Base-by-base conservation (phyloP, 2,797 vertebrate genomes). In the Gadopsis bispinosus region DNA sequence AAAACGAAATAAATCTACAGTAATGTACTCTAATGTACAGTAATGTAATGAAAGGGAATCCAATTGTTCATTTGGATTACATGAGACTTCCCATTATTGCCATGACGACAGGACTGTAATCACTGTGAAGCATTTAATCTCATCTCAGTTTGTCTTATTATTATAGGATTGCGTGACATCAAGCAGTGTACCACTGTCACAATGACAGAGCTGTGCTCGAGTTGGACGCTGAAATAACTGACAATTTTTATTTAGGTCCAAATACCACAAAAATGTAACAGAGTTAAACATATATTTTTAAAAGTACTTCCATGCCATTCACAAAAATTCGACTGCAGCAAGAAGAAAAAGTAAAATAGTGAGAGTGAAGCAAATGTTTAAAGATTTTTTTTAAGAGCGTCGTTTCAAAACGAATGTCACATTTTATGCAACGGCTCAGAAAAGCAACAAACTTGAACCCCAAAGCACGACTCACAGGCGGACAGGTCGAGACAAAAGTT, bases 41-140 rank as follows among this genome's bases (percentile, higher is more conserved):
- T 50, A 60, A 54, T 79, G 17, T 65, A 64, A 58, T 73, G 2
- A 26, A 50, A 48, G 69, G n/a, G 35, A 79, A 72, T 76, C n/a
- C 35, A 79, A 76, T 71, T 75, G 53, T 76, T 63, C 7, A 51
- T 56, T 33, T 7, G 10, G 29, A 60, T 62, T 2, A 20, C 48
- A 65, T n/a, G 33, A 55, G 7, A 26, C 50, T 45, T 81, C 54
- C 65, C 48, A 45, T 80, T 64, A 22, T 41, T 67, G 59, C 63
- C 33, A 8, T 53, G 47, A 55, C 0, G 2, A 35, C 50, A 8
- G n/a, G 17, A 12, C 69, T 77, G 41, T 33, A 68, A 77, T 71
- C 35, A 63, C 62, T 48, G 31, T 69, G 66, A 81, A 61, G 31
- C 65, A 75, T 80, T 69, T 77, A 6, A 83, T 81, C 58, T 63